These are phyloP conservation scores for Aepyceros melampus DNA, from an alignment of 2,113 vertebrate species.

Conservation along the genomic window DNA sequence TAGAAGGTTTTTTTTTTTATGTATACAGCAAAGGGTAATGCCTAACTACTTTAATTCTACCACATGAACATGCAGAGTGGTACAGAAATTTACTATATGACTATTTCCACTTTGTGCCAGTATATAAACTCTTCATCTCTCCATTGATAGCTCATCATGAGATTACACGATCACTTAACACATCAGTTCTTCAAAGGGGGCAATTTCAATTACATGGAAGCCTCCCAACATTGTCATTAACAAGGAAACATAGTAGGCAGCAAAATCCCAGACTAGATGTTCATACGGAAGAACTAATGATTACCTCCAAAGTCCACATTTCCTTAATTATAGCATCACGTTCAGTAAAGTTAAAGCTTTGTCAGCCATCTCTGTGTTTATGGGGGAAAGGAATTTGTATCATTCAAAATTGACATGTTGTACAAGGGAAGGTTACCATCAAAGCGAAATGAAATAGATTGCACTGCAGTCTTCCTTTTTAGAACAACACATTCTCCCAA, in stretches of 20 bases:
- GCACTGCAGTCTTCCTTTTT: neutral
- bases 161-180: slow-evolving; percentile 51
- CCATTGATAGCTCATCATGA: slow-evolving; percentile 23
- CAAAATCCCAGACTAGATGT: slow-evolving; percentile 26
- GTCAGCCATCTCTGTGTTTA: slow-evolving; percentile 16
- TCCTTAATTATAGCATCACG: slow-evolving; percentile 49
- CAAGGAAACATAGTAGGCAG: slow-evolving; percentile 50
- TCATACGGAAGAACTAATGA: slow-evolving; percentile 29
- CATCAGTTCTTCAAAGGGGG: slow-evolving; percentile 50
- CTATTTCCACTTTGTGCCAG: slow-evolving; percentile 32
- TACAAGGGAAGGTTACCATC: neutral
- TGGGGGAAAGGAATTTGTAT: neutral
- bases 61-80: neutral
- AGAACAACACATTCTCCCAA: slow-evolving; percentile 25
- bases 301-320: slow-evolving; percentile 55
- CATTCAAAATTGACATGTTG: neutral
- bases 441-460: neutral
- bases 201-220: slow-evolving; percentile 53
- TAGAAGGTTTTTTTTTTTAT: slow-evolving; percentile 15
- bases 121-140: slow-evolving; percentile 9
- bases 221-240: slow-evolving; percentile 56
- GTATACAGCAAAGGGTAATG: neutral
- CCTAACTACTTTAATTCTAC: neutral
- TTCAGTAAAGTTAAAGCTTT: slow-evolving; percentile 50
- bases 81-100: neutral